Percentiles rank a stretch among this genome's conserved stretches.
These are phyloP conservation scores for Gracilinanus agilis DNA, from an alignment of 2,113 vertebrate genomes.

Conservation along the genomic window DNA sequence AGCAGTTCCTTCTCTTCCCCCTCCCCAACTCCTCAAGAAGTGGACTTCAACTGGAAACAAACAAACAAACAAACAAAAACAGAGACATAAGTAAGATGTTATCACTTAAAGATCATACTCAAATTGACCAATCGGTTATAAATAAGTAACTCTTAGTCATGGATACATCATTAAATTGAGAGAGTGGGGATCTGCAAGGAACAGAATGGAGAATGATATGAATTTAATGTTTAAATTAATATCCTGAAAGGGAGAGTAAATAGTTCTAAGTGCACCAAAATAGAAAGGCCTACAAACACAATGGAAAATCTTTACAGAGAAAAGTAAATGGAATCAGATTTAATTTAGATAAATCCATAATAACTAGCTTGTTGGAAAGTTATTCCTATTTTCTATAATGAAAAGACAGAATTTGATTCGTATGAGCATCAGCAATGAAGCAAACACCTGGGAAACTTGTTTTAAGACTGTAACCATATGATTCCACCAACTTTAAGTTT, in stretches of 20 bases:
- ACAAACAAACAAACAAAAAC: constrained; percentile 60
- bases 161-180: constrained; percentile 51
- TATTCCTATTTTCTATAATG: constrained; percentile 72
- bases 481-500: constrained; percentile 41
- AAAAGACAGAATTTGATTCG: constrained; percentile 63
- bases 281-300: constrained; percentile 75
- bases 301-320: constrained; percentile 75
- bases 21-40: constrained; percentile 7
- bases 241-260: constrained; percentile 74
- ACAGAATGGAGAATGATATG: not conserved
- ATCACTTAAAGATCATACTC: constrained; percentile 53
- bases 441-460: constrained; percentile 32
- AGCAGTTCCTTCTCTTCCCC: not conserved
- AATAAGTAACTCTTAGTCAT: constrained; percentile 60
- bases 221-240: constrained; percentile 60
- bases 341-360: constrained; percentile 81
- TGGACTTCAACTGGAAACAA: constrained; percentile 49
- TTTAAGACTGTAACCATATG: constrained; percentile 24
- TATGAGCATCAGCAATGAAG: not conserved
- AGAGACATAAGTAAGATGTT: constrained; percentile 53
- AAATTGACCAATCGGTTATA: constrained; percentile 53
- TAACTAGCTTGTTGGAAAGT: constrained; percentile 77
- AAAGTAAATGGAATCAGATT: constrained; percentile 78
- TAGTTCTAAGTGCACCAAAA: constrained; percentile 77
- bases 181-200: constrained; percentile 33